These are phyloP conservation scores for Palaemon carinicauda DNA, from an alignment of 1,140 invertebrate species.

Conservation along the genomic window DNA sequence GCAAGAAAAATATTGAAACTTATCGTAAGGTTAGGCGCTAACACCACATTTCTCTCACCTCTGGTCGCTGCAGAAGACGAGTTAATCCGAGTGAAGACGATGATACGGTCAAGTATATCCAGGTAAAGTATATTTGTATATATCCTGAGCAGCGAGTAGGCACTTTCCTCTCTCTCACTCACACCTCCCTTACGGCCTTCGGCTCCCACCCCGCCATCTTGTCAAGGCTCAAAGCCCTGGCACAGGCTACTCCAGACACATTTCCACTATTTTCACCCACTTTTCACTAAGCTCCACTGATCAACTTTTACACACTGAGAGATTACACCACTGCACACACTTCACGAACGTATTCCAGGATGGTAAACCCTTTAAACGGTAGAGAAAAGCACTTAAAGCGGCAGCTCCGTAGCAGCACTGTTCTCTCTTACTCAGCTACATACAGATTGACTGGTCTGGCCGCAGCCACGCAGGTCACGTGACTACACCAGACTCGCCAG, in stretches of 20 bases:
- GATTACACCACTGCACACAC: slow-evolving; percentile 33
- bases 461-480: slow-evolving; percentile 52
- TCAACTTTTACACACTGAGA: slow-evolving; percentile 21
- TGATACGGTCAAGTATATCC: background rate
- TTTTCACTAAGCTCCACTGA: slow-evolving; percentile 35
- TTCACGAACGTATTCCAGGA: slow-evolving; percentile 16
- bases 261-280: slow-evolving; percentile 37
- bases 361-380: slow-evolving; percentile 18
- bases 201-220: slow-evolving; percentile 51
- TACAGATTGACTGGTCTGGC: slow-evolving; percentile 49
- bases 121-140: slow-evolving; percentile 22
- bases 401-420: slow-evolving; percentile 44
- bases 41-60: no score
- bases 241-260: slow-evolving; percentile 42
- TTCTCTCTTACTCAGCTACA: slow-evolving; percentile 45
- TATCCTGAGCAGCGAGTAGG: slow-evolving; percentile 8
- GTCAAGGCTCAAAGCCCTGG: slow-evolving; percentile 44
- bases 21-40: no score
- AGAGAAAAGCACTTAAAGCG: slow-evolving; percentile 20
- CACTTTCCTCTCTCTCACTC: slow-evolving; percentile 21
- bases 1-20: no score
- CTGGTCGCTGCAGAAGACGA: background rate
- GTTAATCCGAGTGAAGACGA: no score
- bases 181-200: slow-evolving; percentile 26
- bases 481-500: slow-evolving; percentile 45